Percentiles rank a stretch among this genome's conserved stretches.
Evolutionary conservation across 2,888 invertebrate species (phyloP).

Genomic region (Protodeltote pygarga): DNA sequence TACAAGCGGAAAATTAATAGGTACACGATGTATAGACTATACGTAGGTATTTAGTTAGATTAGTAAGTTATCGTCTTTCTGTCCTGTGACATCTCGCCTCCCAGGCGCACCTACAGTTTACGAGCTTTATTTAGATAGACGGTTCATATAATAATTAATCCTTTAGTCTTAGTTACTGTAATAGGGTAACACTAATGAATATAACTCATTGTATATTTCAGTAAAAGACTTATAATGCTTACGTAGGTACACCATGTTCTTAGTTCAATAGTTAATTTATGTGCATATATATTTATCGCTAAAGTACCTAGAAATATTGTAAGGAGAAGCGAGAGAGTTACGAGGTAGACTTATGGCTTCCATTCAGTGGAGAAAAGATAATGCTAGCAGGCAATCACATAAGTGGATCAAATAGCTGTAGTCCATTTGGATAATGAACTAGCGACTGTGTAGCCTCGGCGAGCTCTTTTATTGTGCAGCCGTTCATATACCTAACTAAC

Average conservation of each 20-base stretch:
- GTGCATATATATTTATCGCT: constrained; percentile 69
- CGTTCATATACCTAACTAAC: constrained; percentile 68
- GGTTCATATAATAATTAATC: too few relatives aligned
- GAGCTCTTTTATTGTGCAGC: constrained; percentile 73
- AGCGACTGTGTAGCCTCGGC: constrained; percentile 74
- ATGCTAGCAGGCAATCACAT: constrained; percentile 87
- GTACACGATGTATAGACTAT: too few relatives aligned
- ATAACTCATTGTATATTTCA: constrained; percentile 3
- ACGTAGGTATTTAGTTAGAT: too few relatives aligned
- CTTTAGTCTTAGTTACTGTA: too few relatives aligned
- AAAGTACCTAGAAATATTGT: constrained; percentile 75
- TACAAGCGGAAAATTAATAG: too few relatives aligned
- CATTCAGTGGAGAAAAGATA: constrained; percentile 84
- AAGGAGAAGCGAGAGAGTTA: constrained; percentile 79
- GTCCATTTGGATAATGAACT: constrained; percentile 87
- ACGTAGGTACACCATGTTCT: constrained; percentile 34
- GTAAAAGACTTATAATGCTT: constrained; percentile 16
- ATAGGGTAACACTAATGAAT: too few relatives aligned
- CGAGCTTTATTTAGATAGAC: too few relatives aligned
- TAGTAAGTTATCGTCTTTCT: too few relatives aligned
- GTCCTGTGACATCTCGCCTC: too few relatives aligned
- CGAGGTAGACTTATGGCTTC: constrained; percentile 85
- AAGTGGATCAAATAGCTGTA: constrained; percentile 87
- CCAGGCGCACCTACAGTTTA: too few relatives aligned
- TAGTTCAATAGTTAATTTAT: constrained; percentile 65